Base-by-base conservation (phyloP, 2,888 invertebrate species). In the Patella pellucida region DNA sequence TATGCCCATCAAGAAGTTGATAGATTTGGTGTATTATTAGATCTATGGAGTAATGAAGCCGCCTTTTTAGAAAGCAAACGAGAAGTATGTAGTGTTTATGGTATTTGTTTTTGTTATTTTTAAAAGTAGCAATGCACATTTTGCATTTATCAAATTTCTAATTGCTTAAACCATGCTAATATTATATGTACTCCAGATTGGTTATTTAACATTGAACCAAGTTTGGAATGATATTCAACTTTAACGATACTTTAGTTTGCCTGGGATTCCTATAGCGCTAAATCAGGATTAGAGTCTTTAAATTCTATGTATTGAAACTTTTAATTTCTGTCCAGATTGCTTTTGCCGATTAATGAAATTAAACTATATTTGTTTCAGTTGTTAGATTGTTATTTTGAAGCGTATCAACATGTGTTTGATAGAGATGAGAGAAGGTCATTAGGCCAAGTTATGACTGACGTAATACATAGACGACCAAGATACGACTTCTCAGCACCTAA, bases 401-500 rank as follows among this genome's bases (percentile, higher is more conserved):
- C 89, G 2, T 91, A 91, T 78, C 90, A 89, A 67, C 89, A 91
- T 82, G 89, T 90, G 70, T 89, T 88, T 81, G 90, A 91, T 75
- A 81, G 88, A 69, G 88, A 89, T 76, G 90, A 90, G 80, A 86
- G 87, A 70, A 80, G 89, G 52, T 80, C 80, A 7, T 77, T 90
- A 51, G 89, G 90, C 2, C 89, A 90, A 78, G 87, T 86, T 31
- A 89, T 91, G 56, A 88, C 87, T 14, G 85, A 90, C 76, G 79
- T 91, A 68, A 89, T 90, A 69, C 79, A 88, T 79, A 85, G 85
- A 62, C 83, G 87, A 16, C 90, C 90, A 0, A 81, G 89, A 19
- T 86, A 85, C 79, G 90, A 91, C 82, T 85, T 90, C 67, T 76
- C 81, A 1, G 82, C 85, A 0, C 76, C 80, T 12, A 91, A 91